Base-by-base conservation (phyloP, 1,140 invertebrate genomes). In the Drosophila arizonae region DNA sequence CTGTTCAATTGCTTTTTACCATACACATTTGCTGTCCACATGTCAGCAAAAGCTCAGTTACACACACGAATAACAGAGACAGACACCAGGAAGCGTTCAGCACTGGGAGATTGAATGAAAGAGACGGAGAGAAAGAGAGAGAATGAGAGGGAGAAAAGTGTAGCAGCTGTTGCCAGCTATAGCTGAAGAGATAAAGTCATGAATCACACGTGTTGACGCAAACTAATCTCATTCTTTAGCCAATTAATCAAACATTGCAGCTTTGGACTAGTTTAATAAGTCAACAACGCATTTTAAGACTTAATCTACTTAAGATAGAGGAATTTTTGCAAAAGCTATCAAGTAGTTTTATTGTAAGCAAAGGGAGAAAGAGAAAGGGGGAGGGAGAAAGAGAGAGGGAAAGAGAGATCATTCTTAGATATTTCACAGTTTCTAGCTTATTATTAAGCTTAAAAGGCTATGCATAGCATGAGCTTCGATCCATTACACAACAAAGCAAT, bases 1-100 rank as follows among this genome's bases (percentile, higher is more conserved):
- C 77, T 76, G 81, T 77, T 84, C 77, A 77, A 73, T 77, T 55
- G 67, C 63, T 46, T 45, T 48, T 67, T 51, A 24, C 76, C 68
- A 52, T 70, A 79, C 72, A 79, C 72, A 28, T 33, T n/a, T 79
- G 6, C 67, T 71, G 75, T 65, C 76, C 72, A 70, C 56, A 57
- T 80, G 78, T 80, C 80, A 70, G 68, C 43, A 33, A 60, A 30
- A 46, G 26, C 41, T 26, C 24, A 58, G 57, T 45, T 46, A 17
- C 36, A 39, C 52, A 39, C 39, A 61, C 56, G 66, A 61, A 51
- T 54, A 58, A 17, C 21, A 24, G 36, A 39, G 28, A 50, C 36
- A 77, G 57, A 51, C 39, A 67, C 60, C 54, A 50, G n/a, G 30
- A 66, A 61, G n/a, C 52, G 54, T n/a, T 11, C 41, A 17, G 5